A percentile compares a stretch with the other conserved stretches of the same genome.
Conservation (phyloP, 1,140 invertebrate species). For the Sinella curviseta region DNA sequence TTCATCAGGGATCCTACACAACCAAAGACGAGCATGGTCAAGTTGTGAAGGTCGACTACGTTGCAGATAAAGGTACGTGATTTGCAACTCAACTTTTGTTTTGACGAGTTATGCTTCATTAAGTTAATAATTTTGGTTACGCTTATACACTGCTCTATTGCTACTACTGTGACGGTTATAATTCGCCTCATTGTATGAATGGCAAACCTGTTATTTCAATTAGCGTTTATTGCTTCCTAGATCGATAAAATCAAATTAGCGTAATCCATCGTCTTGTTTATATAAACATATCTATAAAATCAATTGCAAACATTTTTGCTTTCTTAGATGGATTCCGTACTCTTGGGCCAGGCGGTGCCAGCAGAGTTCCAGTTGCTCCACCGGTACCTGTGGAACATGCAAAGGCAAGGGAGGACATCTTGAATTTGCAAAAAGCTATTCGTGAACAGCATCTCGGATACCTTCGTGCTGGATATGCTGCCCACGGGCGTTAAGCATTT, state of each 20-base stretch:
- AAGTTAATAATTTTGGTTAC: neutral
- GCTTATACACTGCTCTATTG: no score
- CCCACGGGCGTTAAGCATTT: no score
- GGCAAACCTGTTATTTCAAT: neutral
- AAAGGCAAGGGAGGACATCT: constrained; percentile 48
- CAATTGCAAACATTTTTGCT: no score
- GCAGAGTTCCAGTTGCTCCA: constrained; percentile 24
- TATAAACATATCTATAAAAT: no score
- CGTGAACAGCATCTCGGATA: constrained; percentile 41
- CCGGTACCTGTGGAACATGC: constrained; percentile 41
- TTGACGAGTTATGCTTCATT: neutral
- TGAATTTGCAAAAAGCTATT: constrained; percentile 40
- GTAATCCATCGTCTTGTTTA: no score
- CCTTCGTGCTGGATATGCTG: constrained; percentile 38
- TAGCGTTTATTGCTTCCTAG: no score
- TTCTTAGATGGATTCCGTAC: constrained; percentile 28
- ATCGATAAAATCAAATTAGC: neutral
- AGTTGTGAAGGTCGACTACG: constrained; percentile 36
- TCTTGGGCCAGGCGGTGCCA: neutral
- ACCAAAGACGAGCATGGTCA: constrained; percentile 37
- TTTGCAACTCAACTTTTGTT: neutral
- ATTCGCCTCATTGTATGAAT: no score
- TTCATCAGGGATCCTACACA: constrained; percentile 41
- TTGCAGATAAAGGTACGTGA: constrained; percentile 35
- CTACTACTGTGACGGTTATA: no score